A percentile compares a stretch with the other conserved stretches of the same genome.
These are phyloP conservation scores for Anguilla megastoma DNA, from an alignment of 2,797 vertebrate species.

Conservation along the genomic window DNA sequence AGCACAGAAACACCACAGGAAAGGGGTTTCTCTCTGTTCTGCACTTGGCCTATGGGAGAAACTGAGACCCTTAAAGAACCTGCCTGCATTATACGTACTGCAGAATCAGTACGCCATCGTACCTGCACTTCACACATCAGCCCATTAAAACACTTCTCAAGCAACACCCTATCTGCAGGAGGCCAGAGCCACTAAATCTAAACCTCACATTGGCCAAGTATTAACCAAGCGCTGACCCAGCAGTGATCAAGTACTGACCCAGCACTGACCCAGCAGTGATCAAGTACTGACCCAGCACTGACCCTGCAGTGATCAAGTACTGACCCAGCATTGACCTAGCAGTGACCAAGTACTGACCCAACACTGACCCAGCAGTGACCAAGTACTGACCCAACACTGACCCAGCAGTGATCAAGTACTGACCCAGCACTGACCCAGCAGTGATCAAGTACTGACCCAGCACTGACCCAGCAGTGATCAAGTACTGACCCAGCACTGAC, in stretches of 20 bases:
- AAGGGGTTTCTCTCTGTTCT: not conserved
- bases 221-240: not conserved
- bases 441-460: not conserved
- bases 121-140: not conserved
- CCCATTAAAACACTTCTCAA: not conserved
- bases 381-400: not conserved
- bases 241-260: not conserved
- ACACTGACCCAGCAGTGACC: not conserved
- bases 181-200: not conserved
- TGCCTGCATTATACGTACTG: not conserved
- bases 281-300: not conserved
- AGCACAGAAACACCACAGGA: not conserved
- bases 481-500: no score
- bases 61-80: not conserved
- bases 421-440: not conserved
- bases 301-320: not conserved
- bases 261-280: not conserved
- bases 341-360: not conserved
- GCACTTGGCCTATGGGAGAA: not conserved
- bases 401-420: not conserved
- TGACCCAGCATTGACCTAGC: not conserved
- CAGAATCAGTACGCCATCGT: not conserved
- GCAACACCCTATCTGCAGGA: not conserved
- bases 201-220: not conserved
- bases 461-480: no score